Base-by-base conservation (phyloP, 2,888 invertebrate genomes). In the Drosophila lacicola region DNA sequence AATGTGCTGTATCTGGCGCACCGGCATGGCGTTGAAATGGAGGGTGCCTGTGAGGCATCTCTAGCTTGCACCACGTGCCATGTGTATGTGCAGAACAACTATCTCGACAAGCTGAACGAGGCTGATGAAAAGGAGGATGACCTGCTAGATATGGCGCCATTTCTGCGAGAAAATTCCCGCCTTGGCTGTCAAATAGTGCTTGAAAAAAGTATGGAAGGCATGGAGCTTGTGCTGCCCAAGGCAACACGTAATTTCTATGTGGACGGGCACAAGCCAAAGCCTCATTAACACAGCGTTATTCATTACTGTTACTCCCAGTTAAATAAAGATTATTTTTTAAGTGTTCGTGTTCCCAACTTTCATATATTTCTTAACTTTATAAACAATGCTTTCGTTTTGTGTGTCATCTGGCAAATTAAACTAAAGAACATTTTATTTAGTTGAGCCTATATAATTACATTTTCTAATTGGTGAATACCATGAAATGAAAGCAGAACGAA, bases 41-140 rank as follows among this genome's bases (percentile, higher is more conserved):
- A 99, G 95, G 97, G 97, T 63, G 99, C 99, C 0, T 99, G 99
- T 93, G 99, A 99, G 93, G 99, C 99, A 1, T 99, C 99, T 0
- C 91, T 99, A 84, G 99, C 99, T 0, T 99, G 99, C 91, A 98
- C 98, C 17, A 99, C 99, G 0, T 99, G 99, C 90, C 99, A 99
- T 93, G 96, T 98, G 0, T 99, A 99, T 91, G 97, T 99, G 4
- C 93, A 96, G 61, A 94, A 95, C 47, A 93, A 96, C 33, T 96
- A 95, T 91, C 91, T 94, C 21, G 95, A 97, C 62, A 95, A 95
- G 90, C 92, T 99, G 63, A 95, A 96, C 1, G 93, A 94, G 51
- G 95, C 99, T 0, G 95, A 96, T 50, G 99, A 99, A 90, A 96
- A 97, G 86, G 99, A 99, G 92, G 99, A 99, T 86, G 99, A 99